phyloP scores from a whole-genome alignment of 1,140 invertebrate genomes.

The Chelonus insularis region DNA sequence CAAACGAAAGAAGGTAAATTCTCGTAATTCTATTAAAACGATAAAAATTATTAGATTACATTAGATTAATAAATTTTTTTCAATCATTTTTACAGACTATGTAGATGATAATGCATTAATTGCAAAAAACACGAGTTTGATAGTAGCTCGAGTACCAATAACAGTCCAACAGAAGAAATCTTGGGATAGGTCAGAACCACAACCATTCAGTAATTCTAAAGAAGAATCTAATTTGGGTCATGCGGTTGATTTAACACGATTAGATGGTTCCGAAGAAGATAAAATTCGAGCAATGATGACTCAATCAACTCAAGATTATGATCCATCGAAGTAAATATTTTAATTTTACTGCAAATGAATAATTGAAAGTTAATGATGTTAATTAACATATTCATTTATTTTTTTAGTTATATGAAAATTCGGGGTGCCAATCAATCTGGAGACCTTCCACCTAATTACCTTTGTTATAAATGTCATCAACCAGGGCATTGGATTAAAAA shows the following conservation, averaged over 20 bases:
- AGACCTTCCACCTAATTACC: constrained; percentile 84
- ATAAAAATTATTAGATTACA: not conserved
- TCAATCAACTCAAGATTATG: constrained; percentile 95
- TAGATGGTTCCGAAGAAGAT: constrained; percentile 93
- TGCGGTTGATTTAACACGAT: constrained; percentile 81
- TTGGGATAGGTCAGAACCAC: constrained; percentile 65
- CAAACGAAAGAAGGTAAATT: constrained; percentile 92
- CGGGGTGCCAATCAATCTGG: constrained; percentile 84
- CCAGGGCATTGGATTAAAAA: constrained; percentile 95
- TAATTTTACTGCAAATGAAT: not conserved
- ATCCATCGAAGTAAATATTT: constrained; percentile 83
- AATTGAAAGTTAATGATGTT: too few species aligned
- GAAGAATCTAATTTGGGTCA: constrained; percentile 64
- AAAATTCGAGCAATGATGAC: constrained; percentile 97
- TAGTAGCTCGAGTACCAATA: constrained; percentile 89
- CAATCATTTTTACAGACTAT: constrained; percentile 75
- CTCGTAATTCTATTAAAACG: too few species aligned
- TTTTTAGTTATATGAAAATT: constrained; percentile 88
- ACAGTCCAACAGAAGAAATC: constrained; percentile 75
- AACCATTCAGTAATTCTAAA: constrained; percentile 57
- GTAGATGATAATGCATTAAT: constrained; percentile 87
- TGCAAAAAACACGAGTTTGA: constrained; percentile 96
- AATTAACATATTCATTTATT: too few species aligned
- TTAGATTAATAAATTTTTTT: constrained; percentile 13
- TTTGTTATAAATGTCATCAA: constrained; percentile 90